Percentiles rank a stretch among this genome's conserved stretches.
Conservation (phyloP, 2,113 vertebrate genomes). For the Plecturocebus donacophilus region DNA sequence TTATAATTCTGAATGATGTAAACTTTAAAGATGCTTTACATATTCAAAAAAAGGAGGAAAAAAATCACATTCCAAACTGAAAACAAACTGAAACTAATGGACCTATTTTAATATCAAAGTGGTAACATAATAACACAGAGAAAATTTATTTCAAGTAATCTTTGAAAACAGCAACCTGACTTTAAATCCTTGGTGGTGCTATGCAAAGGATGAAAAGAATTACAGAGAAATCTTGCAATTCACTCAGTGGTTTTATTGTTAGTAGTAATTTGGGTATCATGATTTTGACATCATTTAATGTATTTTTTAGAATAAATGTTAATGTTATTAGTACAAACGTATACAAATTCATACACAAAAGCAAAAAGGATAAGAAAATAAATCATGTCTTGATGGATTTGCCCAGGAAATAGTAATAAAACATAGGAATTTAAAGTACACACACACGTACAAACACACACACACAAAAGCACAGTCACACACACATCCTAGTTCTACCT, state of each 20-base stretch:
- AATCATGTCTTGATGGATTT: neutral
- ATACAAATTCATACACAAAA: neutral
- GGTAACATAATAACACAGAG: neutral
- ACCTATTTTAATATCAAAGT: conserved; percentile 15
- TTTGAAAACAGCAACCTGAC: neutral
- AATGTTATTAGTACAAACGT: neutral
- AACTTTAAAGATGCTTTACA: neutral
- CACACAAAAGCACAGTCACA: too few relatives aligned
- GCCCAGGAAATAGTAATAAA: neutral
- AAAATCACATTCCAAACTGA: neutral
- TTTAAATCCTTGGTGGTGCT: neutral
- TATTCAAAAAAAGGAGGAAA: neutral
- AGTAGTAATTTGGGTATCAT: neutral
- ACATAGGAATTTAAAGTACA: neutral
- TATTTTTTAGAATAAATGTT: conserved; percentile 31
- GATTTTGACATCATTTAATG: conserved; percentile 4
- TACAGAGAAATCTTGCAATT: neutral
- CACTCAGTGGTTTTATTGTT: neutral
- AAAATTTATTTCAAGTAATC: neutral
- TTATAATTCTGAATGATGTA: neutral
- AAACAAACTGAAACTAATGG: conserved; percentile 20
- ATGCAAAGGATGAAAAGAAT: neutral
- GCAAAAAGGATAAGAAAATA: neutral
- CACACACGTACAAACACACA: too few relatives aligned
- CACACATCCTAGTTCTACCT: neutral